Conservation (phyloP, 2,113 vertebrate species). For the Corythornis cristatus region DNA sequence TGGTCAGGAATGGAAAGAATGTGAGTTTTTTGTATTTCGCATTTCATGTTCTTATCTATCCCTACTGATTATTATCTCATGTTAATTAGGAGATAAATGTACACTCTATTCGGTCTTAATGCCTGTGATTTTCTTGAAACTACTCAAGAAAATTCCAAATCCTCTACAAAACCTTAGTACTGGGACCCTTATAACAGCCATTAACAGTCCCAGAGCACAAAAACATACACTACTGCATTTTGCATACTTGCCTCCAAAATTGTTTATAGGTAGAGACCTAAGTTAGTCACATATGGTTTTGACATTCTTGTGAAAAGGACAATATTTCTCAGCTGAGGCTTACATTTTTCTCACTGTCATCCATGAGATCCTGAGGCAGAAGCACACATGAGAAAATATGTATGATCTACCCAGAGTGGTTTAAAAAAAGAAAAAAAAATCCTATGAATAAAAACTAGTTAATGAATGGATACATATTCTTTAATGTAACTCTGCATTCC, state of each 20-base stretch:
- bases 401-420: background rate
- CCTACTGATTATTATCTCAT: background rate
- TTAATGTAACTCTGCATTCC: background rate
- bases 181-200: background rate
- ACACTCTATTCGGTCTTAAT: background rate
- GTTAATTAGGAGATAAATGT: background rate
- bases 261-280: background rate
- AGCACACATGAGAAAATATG: background rate
- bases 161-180: background rate
- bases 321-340: constrained; percentile 14
- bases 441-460: background rate
- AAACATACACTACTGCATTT: background rate
- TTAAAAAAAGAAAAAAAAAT: background rate
- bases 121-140: constrained; percentile 6
- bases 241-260: background rate
- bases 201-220: background rate
- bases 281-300: constrained; percentile 35
- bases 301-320: constrained; percentile 19
- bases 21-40: background rate
- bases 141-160: constrained; percentile 5
- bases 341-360: background rate
- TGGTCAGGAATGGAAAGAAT: background rate
- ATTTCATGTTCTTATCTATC: background rate
- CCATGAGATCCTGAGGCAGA: background rate
- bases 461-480: background rate